Evolutionary conservation across 1,140 invertebrate genomes (phyloP), one percentile per base, ranked within the genome.

Genomic region (Drosophila repletoides): DNA sequence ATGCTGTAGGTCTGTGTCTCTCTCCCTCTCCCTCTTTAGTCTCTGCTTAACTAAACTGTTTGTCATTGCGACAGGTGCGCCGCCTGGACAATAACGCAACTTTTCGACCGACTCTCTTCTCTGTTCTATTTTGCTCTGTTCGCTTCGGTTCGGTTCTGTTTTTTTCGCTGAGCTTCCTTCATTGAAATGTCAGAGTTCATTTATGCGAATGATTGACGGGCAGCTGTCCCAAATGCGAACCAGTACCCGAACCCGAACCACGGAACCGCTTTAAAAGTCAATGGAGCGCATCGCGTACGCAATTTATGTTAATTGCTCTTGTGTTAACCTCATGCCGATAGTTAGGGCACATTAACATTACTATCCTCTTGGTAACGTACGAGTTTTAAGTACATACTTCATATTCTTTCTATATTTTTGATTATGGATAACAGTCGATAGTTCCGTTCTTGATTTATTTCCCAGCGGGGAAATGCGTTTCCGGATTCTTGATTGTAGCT

Each of bases 221-320:
- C 65, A 46, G 49, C 41, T 72, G 41, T 26, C 29, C 48, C 34
- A 26, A 43, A 29, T 58, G 53, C 51, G 59, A 61, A 53, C 48
- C 21, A 26, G 34, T 6, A 31, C 36, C 9, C 51, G 59, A 61
- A 53, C 48, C 21, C 36, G 34, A n/a, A 31, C 36, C 9, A 7
- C 24, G 26, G 43, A 48, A 46, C 76, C 72, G 38, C 67, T 75
- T 81, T 40, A 22, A 29, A 71, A 76, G 56, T 72, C 76, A 81
- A 72, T 83, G 61, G 58, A 55, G 67, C 72, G 63, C 63, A 65
- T 36, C 72, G 68, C 43, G 63, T 64, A 76, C 60, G 77, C 77
- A 76, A 69, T 83, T 81, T 83, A 83, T 83, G 72, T 76, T 83
- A 76, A 76, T 81, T 81, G 68, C 28, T 68, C 29, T 59, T 55